A percentile compares a stretch with the other conserved stretches of the same genome.
Evolutionary conservation across 92 coral and sea anemone species (phyloP).

Genomic region (Metridium senile): DNA sequence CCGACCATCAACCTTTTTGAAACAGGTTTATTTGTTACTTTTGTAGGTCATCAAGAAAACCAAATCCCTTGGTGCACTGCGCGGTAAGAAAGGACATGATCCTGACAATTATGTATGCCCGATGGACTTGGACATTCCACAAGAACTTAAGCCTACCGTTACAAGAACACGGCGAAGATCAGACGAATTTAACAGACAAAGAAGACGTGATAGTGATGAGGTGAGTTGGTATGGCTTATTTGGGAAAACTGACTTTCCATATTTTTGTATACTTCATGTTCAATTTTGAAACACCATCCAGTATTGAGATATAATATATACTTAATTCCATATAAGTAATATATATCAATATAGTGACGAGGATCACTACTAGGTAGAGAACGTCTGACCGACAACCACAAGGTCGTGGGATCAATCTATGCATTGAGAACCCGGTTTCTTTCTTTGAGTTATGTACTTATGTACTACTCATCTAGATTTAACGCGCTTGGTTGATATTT

Average conservation of each 20-base stretch:
- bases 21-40: too few relatives aligned
- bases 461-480: neutral
- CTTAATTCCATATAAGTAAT: too few relatives aligned
- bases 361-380: too few relatives aligned
- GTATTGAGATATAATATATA: too few relatives aligned
- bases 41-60: constrained; percentile 72
- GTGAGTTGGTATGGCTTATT: constrained; percentile 10
- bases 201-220: constrained; percentile 44
- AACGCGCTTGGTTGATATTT: neutral
- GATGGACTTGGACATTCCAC: constrained; percentile 93
- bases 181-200: constrained; percentile 32
- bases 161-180: constrained; percentile 68
- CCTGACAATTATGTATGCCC: constrained; percentile 97
- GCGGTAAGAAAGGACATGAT: constrained; percentile 80
- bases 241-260: neutral
- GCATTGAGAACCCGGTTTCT: too few relatives aligned
- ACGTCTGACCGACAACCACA: too few relatives aligned
- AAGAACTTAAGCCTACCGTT: constrained; percentile 66
- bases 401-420: too few relatives aligned
- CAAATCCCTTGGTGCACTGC: constrained; percentile 73
- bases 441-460: neutral
- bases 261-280: neutral
- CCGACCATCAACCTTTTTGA: too few relatives aligned
- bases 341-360: too few relatives aligned
- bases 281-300: too few relatives aligned